Percentiles rank a stretch among this genome's conserved stretches.
phyloP scores from a whole-genome alignment of 2,113 vertebrate genomes.

The Grallaria varia region DNA sequence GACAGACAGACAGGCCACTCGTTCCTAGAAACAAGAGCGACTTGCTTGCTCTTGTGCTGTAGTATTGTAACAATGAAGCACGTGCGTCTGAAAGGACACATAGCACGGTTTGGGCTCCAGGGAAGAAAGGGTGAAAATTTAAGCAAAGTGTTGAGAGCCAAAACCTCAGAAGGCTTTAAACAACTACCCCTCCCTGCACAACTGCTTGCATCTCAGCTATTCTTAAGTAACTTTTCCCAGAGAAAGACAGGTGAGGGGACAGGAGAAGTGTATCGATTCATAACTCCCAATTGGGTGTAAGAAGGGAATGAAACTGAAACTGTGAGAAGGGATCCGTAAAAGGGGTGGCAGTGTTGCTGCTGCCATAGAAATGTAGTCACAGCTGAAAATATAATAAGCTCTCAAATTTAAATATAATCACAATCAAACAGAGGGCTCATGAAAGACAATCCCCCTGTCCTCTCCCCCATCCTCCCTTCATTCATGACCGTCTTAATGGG shows the following conservation, averaged over 20 bases:
- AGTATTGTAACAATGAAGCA: neutral
- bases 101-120: neutral
- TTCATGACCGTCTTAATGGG: neutral
- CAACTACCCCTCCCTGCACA: neutral
- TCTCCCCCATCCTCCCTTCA: neutral
- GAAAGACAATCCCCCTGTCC: neutral
- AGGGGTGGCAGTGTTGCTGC: neutral
- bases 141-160: neutral
- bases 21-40: constrained; percentile 58
- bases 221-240: neutral
- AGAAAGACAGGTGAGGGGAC: neutral
- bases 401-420: constrained; percentile 1
- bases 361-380: neutral
- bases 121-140: neutral
- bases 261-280: neutral
- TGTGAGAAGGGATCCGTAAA: neutral
- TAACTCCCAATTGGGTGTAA: neutral
- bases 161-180: neutral
- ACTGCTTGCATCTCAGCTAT: neutral
- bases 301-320: neutral
- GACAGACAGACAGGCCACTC: neutral
- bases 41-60: neutral
- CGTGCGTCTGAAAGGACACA: neutral
- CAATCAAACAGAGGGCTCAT: neutral
- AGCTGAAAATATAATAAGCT: neutral